Evolutionary conservation across 53 echinoderm and acorn worm genomes (phyloP), one percentile per base, ranked within the genome.

Genomic region (Astropecten irregularis): DNA sequence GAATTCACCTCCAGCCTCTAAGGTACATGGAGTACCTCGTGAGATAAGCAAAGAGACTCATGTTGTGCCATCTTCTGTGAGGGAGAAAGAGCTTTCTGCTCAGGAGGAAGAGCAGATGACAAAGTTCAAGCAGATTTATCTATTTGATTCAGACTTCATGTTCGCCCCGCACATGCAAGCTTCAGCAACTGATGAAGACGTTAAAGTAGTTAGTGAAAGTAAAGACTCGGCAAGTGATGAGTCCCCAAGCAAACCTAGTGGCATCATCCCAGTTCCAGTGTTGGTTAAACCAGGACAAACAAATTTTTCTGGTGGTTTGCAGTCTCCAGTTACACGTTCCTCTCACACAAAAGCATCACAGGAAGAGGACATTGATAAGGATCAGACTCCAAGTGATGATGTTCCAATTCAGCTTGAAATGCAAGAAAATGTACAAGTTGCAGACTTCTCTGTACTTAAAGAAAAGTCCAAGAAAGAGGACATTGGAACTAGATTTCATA

Each of bases 41-140:
- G n/a, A n/a, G n/a, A n/a, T n/a, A n/a, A n/a, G n/a, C n/a, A n/a
- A n/a, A n/a, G n/a, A n/a, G n/a, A n/a, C n/a, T n/a, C n/a, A n/a
- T n/a, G n/a, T n/a, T n/a, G n/a, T n/a, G n/a, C n/a, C n/a, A n/a
- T n/a, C n/a, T n/a, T n/a, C n/a, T n/a, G n/a, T n/a, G n/a, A n/a
- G n/a, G n/a, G n/a, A n/a, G n/a, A 61, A 31, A 1, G 7, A 10
- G 18, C 79, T 60, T 25, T 62, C 62, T 9, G 16, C 10, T 15
- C 60, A 44, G 31, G 79, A 79, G 63, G 49, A 79, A 48, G 71
- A 71, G 28, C 50, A 71, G 20, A 50, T 51, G 52, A 71, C 49
- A 18, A 71, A 71, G 52, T 57, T 79, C 30, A 42, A 62, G 35
- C 79, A 79, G 33, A 47, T 79, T 29, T 79, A 79, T 60, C 46